Evolutionary conservation across 2,113 vertebrate species (phyloP), one percentile per base, ranked within the genome.

Genomic region (Eptesicus fuscus): DNA sequence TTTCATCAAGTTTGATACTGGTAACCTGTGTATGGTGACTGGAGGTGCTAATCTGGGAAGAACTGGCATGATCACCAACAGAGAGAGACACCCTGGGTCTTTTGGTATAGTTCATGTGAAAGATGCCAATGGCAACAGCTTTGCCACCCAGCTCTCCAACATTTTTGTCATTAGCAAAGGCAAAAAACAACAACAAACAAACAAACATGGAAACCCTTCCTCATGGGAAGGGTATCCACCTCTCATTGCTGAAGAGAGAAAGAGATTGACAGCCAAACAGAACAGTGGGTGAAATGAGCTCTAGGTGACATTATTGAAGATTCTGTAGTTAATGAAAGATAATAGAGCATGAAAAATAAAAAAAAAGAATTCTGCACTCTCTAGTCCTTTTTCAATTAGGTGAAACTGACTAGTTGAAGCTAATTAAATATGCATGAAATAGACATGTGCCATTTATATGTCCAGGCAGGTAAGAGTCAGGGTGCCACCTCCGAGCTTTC

Each of bases 1-100:
- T 25, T 99, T 99, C 98, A 99, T 99, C 98, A 99, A 99, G 98
- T 99, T 99, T 96, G 99, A 99, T 91, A 99, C 99, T 6, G 99
- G 99, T 99, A 91, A 28, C 40, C 73, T 74, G 25, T 28, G 42
- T 30, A 30, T 32, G 73, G 42, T 74, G 42, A 30, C 13, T 13
- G 8, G 42, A 30, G 73, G 42, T 47, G 42, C 73, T 47, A 47
- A 74, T 44, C 18, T 74, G 8, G 73, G 28, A 65, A 65, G 63
- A 65, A 65, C 14, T 14, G 63, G 30, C 14, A 16, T 65, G 63
- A 30, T 32, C 42, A 74, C 25, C 28, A 74, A 30, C 28, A 59
- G 20, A 9, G 53, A 74, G 71, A 30, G 28, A 47, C 61, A 32
- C 13, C 28, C 14, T 30, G 42, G 42, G 9, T 18, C 42, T 74